phyloP scores from a whole-genome alignment of 2,113 vertebrate species.

The Myrmecobius fasciatus region DNA sequence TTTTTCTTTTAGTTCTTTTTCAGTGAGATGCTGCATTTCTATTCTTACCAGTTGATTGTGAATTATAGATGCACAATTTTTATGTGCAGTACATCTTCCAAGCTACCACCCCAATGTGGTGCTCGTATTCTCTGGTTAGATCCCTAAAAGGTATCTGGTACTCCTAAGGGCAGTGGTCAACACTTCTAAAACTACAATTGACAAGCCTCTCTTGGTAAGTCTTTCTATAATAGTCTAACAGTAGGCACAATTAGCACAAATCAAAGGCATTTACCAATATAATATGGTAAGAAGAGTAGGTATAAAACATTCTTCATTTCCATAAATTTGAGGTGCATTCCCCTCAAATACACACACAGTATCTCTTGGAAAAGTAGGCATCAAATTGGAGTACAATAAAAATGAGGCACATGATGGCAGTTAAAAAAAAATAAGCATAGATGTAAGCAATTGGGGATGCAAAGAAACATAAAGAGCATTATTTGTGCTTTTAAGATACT shows the following conservation, averaged over 20 bases:
- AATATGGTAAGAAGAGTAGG: not conserved
- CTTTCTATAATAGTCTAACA: not conserved
- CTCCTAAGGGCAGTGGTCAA: not conserved
- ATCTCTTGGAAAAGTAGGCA: not conserved
- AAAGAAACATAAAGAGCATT: not conserved
- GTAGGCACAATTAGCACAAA: not conserved
- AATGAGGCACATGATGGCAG: not conserved
- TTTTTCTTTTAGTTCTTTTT: not conserved
- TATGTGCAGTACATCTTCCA: not conserved
- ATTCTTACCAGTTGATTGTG: not conserved
- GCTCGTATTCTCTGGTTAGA: not conserved
- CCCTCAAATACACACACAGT: not conserved
- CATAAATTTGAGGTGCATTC: not conserved
- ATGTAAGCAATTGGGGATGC: not conserved
- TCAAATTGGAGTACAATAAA: not conserved
- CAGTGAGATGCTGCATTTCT: not conserved
- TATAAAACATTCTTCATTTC: not conserved
- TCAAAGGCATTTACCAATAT: not conserved
- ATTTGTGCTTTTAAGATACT: not conserved
- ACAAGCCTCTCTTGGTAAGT: not conserved
- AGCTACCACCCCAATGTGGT: not conserved
- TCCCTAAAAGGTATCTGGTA: not conserved
- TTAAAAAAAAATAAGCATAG: not conserved
- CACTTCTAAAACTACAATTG: not conserved
- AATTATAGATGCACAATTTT: not conserved